Percentiles rank a stretch among this genome's conserved stretches.
Conservation (phyloP, 2,113 vertebrate species). For the Mixornis gularis region DNA sequence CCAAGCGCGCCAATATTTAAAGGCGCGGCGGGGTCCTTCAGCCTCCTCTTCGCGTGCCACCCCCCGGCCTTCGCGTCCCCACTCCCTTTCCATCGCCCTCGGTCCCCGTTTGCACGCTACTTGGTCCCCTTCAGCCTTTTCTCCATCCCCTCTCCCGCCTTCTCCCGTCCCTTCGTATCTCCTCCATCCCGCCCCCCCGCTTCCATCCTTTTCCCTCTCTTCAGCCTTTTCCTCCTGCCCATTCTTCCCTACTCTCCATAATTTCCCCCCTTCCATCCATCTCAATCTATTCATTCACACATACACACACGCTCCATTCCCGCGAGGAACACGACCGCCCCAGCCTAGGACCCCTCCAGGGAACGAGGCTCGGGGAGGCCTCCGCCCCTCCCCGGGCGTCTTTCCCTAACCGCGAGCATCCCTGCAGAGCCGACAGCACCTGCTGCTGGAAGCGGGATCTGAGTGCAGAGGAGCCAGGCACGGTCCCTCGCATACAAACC, state of each 20-base stretch:
- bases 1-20: background rate
- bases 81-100: background rate
- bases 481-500: background rate
- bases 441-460: background rate
- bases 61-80: background rate
- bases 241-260: background rate
- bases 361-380: too few relatives aligned
- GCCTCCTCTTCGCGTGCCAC: too few relatives aligned
- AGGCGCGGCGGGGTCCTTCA: conserved; percentile 11
- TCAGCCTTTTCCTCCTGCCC: background rate
- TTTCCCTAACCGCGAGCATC: background rate
- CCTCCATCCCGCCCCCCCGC: background rate
- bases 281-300: background rate
- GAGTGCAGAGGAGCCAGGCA: background rate
- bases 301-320: background rate
- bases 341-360: background rate
- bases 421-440: background rate
- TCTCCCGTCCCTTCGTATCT: background rate
- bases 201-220: background rate
- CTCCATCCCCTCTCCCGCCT: background rate
- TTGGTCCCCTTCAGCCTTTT: background rate
- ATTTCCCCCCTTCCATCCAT: background rate
- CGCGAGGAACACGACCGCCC: background rate
- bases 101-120: background rate
- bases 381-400: background rate